Evolutionary conservation across 2,888 invertebrate genomes (phyloP).

Genomic region (Netelia melanura): DNA sequence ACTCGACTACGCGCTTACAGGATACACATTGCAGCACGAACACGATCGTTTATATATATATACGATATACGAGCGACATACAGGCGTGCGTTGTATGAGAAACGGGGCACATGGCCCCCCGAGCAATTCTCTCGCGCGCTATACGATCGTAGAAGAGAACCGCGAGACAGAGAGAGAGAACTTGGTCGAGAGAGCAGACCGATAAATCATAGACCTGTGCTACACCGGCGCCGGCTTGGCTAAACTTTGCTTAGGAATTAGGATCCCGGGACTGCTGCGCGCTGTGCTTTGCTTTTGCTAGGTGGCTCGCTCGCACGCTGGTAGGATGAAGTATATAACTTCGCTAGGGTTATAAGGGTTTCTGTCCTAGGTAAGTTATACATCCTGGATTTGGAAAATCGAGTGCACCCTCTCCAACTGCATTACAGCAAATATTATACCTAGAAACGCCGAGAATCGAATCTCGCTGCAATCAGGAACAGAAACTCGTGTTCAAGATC

Average conservation of each 20-base stretch:
- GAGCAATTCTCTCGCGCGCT: slow-evolving; percentile 57
- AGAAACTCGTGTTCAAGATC: too few relatives aligned
- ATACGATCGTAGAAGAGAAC: slow-evolving; percentile 34
- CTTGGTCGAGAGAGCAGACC: slow-evolving; percentile 75
- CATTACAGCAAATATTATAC: not conserved
- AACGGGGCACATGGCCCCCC: slow-evolving; percentile 66
- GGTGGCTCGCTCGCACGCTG: slow-evolving; percentile 27
- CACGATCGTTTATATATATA: slow-evolving; percentile 19
- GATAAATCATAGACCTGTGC: slow-evolving; percentile 79
- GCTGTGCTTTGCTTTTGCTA: slow-evolving; percentile 45
- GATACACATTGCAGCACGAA: slow-evolving; percentile 8
- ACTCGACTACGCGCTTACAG: slow-evolving; percentile 60
- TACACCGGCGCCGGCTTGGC: slow-evolving; percentile 78
- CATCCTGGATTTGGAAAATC: slow-evolving; percentile 49
- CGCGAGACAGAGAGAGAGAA: slow-evolving; percentile 5
- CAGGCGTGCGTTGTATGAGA: slow-evolving; percentile 24
- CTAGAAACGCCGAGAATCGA: too few relatives aligned
- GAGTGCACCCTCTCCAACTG: slow-evolving; percentile 14
- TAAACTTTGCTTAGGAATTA: slow-evolving; percentile 75
- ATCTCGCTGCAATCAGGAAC: too few relatives aligned
- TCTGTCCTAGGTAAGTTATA: slow-evolving; percentile 40
- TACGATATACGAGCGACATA: slow-evolving; percentile 30
- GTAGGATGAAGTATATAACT: slow-evolving; percentile 36
- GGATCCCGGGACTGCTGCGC: slow-evolving; percentile 58
- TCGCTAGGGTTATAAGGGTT: slow-evolving; percentile 49